phyloP scores from a whole-genome alignment of 2,113 vertebrate species.

The Mesembrinibis cayennensis region DNA sequence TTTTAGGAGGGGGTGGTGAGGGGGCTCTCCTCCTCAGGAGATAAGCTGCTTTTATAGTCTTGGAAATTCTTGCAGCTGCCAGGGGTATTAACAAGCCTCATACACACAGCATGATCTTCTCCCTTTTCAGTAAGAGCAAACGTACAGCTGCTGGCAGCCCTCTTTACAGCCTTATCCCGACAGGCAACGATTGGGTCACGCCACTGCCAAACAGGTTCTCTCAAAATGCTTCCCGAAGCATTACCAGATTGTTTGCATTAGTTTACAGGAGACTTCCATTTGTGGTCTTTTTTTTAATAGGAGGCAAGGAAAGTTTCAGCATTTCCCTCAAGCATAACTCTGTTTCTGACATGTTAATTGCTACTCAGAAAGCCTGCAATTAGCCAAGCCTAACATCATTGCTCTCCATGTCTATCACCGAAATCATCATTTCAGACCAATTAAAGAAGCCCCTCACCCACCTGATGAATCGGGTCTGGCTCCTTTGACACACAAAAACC shows the following conservation, averaged over 20 bases:
- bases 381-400: constrained; percentile 15
- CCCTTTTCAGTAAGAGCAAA: neutral
- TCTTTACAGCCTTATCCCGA: neutral
- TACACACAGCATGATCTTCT: neutral
- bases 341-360: constrained; percentile 37
- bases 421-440: constrained; percentile 13
- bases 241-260: constrained; percentile 38
- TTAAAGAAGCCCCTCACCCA: constrained; percentile 15
- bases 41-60: constrained; percentile 55
- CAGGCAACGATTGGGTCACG: neutral
- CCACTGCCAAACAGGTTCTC: constrained; percentile 14
- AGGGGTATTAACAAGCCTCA: constrained; percentile 13
- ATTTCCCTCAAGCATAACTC: constrained; percentile 5
- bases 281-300: neutral
- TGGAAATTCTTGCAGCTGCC: constrained; percentile 47
- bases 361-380: constrained; percentile 22
- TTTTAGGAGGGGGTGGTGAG: neutral
- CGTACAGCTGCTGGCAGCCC: neutral
- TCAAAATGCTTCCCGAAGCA: neutral
- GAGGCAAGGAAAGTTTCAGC: constrained; percentile 28
- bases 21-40: constrained; percentile 30
- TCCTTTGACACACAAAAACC: neutral
- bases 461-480: neutral
- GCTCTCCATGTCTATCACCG: neutral
- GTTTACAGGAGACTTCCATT: constrained; percentile 29